Conservation (phyloP, 2,888 invertebrate species). For the Dolomedes plantarius region DNA sequence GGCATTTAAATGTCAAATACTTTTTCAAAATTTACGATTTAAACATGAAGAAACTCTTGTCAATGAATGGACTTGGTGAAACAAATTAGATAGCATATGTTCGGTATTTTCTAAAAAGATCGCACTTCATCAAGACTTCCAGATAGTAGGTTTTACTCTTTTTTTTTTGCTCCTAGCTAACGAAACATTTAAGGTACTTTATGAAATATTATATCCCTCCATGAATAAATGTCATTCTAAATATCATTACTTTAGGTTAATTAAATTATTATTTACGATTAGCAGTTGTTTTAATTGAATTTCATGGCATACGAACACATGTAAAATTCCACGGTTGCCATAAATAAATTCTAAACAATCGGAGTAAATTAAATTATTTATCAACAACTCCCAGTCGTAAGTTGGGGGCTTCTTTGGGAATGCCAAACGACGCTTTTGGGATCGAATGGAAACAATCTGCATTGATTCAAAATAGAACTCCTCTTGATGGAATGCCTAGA, state of each 20-base stretch:
- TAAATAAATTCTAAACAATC: constrained; percentile 7
- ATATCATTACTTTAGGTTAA: not conserved
- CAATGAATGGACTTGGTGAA: too few relatives aligned
- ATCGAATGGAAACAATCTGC: not conserved
- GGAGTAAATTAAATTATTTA: constrained; percentile 4
- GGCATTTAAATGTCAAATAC: too few relatives aligned
- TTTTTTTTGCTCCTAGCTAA: too few relatives aligned
- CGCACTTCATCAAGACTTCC: too few relatives aligned
- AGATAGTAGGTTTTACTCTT: too few relatives aligned
- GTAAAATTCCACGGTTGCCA: not conserved
- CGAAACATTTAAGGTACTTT: too few relatives aligned
- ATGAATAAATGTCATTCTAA: not conserved
- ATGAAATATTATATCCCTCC: not conserved
- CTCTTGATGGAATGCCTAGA: not conserved
- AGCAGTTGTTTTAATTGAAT: not conserved
- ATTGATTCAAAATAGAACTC: not conserved
- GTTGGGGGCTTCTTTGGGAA: not conserved
- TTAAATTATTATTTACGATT: not conserved
- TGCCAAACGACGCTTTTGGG: not conserved
- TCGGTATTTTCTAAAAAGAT: too few relatives aligned
- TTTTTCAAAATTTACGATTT: too few relatives aligned
- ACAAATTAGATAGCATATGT: too few relatives aligned
- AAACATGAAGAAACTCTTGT: too few relatives aligned
- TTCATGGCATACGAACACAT: not conserved
- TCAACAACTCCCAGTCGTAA: not conserved